Percentiles rank a stretch among this genome's conserved stretches.
Conservation (phyloP, 2,113 vertebrate species). For the Solea senegalensis region DNA sequence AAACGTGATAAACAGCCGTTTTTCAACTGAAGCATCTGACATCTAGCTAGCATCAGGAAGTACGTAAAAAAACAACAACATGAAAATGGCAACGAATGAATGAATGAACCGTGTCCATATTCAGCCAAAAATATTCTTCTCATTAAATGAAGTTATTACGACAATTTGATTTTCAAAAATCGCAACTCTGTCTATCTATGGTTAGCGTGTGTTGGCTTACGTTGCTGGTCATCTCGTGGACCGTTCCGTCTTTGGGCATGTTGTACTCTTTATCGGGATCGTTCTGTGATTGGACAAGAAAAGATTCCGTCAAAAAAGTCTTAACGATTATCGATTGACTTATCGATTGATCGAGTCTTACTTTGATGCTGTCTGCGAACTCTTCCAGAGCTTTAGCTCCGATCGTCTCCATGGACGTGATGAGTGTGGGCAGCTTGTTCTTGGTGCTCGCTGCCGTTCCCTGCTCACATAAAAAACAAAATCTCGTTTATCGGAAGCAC, state of each 20-base stretch:
- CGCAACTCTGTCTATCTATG: no score
- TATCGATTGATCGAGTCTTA: background rate
- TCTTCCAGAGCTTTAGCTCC: slow-evolving; percentile 97
- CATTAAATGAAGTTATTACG: no score
- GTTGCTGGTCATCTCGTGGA: slow-evolving; percentile 97
- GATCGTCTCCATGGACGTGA: slow-evolving; percentile 96
- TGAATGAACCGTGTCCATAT: no score
- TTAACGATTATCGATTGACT: background rate
- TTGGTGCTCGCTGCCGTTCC: slow-evolving; percentile 97
- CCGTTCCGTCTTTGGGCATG: slow-evolving; percentile 98
- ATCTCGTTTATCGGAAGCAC: background rate
- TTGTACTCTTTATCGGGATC: slow-evolving; percentile 98
- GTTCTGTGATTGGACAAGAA: slow-evolving; percentile 79
- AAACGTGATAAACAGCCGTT: no score
- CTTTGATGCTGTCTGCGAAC: slow-evolving; percentile 99
- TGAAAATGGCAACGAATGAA: no score
- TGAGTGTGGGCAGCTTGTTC: slow-evolving; percentile 96
- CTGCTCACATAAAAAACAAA: slow-evolving; percentile 64
- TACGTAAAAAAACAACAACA: no score
- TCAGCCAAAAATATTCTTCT: no score
- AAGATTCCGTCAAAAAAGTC: background rate
- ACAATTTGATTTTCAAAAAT: no score
- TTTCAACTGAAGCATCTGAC: no score
- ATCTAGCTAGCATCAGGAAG: no score
- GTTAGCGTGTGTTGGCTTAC: slow-evolving; percentile 71